Evolutionary conservation across 2,888 invertebrate species (phyloP), one percentile per base, ranked within the genome.

Genomic region (Cactoblastis cactorum): DNA sequence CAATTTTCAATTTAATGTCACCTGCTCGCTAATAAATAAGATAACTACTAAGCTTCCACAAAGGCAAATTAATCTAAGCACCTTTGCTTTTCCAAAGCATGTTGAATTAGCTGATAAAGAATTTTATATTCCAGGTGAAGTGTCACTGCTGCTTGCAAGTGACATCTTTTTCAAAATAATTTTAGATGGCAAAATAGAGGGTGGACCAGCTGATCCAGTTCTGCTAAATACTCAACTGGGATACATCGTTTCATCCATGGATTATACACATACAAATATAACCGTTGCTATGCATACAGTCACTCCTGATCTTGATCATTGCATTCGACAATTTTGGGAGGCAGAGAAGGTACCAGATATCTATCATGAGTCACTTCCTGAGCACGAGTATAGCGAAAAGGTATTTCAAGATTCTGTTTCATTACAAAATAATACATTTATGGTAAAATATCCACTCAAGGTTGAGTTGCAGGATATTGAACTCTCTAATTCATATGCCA

Each of bases 311-410:
- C 34, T 51, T 34, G 51, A 51, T 33, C 22, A 41, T 19, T 51
- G 47, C 33, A 39, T 51, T n/a, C 12, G 17, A 9, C 50, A 50
- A 35, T 47, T 47, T 38, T 46, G 41, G 47, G 48, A 51, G 43
- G 35, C 51, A 43, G 51, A 51, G 41, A 51, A 51, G 43, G 43
- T 51, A 14, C 51, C 51, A 28, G 51, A 48, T 24, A 19, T 34
- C 11, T 48, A 35, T 48, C 22, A 22, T 5, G 5, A 22, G 22
- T 4, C 22, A 22, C 22, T 22, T 45, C 19, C 46, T 17, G 51
- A 51, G 34, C 24, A 38, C 14, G 38, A 51, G 34, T 51, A 51
- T 34, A 51, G 51, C n/a, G 51, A 51, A 15, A 15, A 39, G 34
- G 39, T 34, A 22, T 22, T 22, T 22, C 3, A 22, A 22, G 5